Evolutionary conservation across 2,888 invertebrate genomes (phyloP).

Genomic region (Rhagonycha fulva): DNA sequence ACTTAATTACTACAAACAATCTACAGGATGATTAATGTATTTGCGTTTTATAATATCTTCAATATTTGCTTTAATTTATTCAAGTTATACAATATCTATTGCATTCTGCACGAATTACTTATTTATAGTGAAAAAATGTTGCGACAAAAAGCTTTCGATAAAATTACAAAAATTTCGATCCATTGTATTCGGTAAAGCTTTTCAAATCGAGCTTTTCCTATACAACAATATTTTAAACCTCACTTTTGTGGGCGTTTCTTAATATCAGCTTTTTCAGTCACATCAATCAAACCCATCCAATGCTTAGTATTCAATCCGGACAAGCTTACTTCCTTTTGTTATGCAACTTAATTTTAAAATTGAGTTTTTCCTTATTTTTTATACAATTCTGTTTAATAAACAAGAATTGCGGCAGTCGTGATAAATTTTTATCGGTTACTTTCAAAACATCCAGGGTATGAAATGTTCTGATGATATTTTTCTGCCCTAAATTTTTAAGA

Average conservation of each 20-base stretch:
- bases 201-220: neutral
- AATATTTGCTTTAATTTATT: neutral
- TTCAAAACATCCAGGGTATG: neutral
- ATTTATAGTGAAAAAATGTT: neutral
- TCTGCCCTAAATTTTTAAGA: neutral
- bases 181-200: neutral
- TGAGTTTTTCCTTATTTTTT: neutral
- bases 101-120: neutral
- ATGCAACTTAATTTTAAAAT: neutral
- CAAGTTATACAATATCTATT: neutral
- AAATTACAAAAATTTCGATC: neutral
- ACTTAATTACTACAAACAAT: conserved; percentile 1
- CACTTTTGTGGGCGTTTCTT: neutral
- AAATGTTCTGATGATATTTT: too few relatives aligned
- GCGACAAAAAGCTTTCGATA: neutral
- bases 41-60: neutral
- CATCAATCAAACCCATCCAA: neutral
- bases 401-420: too few relatives aligned
- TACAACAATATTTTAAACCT: neutral
- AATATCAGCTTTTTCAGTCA: neutral
- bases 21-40: conserved; percentile 1
- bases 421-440: neutral
- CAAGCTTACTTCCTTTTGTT: neutral
- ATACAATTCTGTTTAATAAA: neutral
- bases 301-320: neutral